These are phyloP conservation scores for Lasaia peninsularis DNA, from an alignment of 1,140 invertebrate species.

Conservation along the genomic window DNA sequence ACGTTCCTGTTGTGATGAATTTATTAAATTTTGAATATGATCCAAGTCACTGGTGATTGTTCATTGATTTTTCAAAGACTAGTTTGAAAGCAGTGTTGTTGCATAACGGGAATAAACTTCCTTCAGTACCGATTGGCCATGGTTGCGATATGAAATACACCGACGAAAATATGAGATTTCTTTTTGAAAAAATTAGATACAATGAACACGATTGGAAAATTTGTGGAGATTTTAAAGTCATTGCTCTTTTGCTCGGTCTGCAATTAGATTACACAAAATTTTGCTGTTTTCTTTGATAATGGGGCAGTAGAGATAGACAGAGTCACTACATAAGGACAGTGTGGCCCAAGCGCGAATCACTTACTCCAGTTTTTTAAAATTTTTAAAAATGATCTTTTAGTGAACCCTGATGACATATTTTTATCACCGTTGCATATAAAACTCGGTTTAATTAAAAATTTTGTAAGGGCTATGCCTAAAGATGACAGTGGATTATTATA, in stretches of 20 bases:
- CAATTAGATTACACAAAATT: conserved; percentile 19
- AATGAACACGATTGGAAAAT: conserved; percentile 7
- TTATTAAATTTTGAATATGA: no score
- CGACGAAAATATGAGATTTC: not conserved
- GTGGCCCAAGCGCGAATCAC: not conserved
- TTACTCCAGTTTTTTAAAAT: not conserved
- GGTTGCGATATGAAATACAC: conserved; percentile 14
- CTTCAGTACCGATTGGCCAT: conserved; percentile 11
- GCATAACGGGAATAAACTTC: conserved; percentile 15
- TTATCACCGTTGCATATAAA: conserved; percentile 18
- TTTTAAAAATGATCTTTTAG: not conserved
- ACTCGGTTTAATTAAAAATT: conserved; percentile 16
- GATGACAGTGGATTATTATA: conserved; percentile 42
- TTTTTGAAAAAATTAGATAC: conserved; percentile 18
- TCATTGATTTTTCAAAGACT: conserved; percentile 11
- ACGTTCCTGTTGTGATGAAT: no score
- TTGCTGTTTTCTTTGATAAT: conserved; percentile 11
- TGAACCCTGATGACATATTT: conserved; percentile 3
- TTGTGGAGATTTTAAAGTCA: conserved; percentile 23
- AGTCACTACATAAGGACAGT: not conserved
- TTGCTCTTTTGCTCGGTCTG: conserved; percentile 15
- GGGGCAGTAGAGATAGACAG: conserved; percentile 1
- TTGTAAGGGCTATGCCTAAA: conserved; percentile 22
- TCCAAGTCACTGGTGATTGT: conserved; percentile 7
- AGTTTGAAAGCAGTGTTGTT: conserved; percentile 19